Evolutionary conservation across 2,888 invertebrate genomes (phyloP), one percentile per base, ranked within the genome.

Genomic region (Drosophila austrosaltans): DNA sequence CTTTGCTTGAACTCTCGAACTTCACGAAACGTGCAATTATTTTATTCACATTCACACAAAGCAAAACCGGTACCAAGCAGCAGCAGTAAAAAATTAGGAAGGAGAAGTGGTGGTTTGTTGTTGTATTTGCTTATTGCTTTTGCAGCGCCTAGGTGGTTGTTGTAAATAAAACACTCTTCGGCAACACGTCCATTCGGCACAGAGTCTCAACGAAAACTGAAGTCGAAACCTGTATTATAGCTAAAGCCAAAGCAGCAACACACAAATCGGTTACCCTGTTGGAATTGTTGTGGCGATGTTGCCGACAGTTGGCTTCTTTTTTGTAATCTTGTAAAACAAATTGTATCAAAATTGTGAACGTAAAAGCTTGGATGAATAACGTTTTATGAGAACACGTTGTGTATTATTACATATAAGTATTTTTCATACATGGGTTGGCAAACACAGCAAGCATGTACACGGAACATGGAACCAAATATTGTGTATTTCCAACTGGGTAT

Each of bases 171-270:
- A 84, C 85, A 79, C 84, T 82, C 63, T 77, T 72, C 68, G 72
- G 69, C 54, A 58, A 59, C 69, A 79, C 87, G 72, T 75, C 85
- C 82, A 66, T 64, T 61, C 79, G 72, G 67, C 75, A 69, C 73
- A 77, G 79, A 84, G 63, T 83, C 82, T 71, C 78, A 81, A 78
- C 81, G 81, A 69, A 68, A 86, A 82, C 81, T 82, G 72, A 67
- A 69, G 58, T 68, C 32, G 40, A 68, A 69, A 56, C 53, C 68
- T 25, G 25, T 40, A 28, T 22, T 48, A 20, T 22, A 22, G 25
- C 68, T 58, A 39, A 53, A 54, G 68, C 53, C 53, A 58, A 58
- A 59, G 63, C 60, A 1, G 60, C 32, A 28, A 60, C 60, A 60
- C 22, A 22, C 22, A 8, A 2, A 20, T 20, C 22, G 5, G 30